Evolutionary conservation across 2,113 vertebrate genomes (phyloP), one percentile per base, ranked within the genome.

Genomic region (Siphamia tubifer): DNA sequence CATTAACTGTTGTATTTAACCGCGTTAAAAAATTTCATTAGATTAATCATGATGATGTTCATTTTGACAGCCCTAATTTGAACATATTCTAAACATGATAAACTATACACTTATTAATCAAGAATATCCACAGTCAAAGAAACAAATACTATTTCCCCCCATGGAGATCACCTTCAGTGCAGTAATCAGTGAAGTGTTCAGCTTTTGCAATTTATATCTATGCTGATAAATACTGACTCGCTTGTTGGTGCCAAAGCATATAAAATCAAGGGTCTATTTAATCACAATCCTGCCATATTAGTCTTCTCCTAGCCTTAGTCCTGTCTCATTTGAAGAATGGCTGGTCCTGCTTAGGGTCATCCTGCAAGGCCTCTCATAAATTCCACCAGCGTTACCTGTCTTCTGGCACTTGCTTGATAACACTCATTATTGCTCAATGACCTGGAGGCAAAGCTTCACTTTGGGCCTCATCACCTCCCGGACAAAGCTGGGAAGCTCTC

Each of bases 291-390:
- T 70, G 80, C 74, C 58, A 73, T 84, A 81, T 87, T 81, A 84
- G 79, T 89, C 75, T 82, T 75, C 57, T 57, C 62, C 54, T 68
- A 62, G 60, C 81, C 70, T 79, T 66, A 76, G 71, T 40, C 63
- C 66, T 85, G 83, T 90, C 83, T 73, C 21, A 1, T 0, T 39
- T 89, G 81, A 90, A 65, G 73, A 84, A 87, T 82, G 44, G 57
- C 69, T 6, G 52, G 44, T 83, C 68, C 48, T 45, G 64, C 75
- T 75, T 60, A 25, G 73, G 83, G 87, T 88, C 83, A 87, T 75
- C 79, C 77, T 73, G 68, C 84, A 82, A 83, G 86, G 76, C 84
- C 78, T 39, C 79, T 83, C 80, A 86, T 91, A 87, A 90, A 91
- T 89, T 76, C 68, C 52, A 34, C 44, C 70, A 36, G 62, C 17